Base-by-base conservation (phyloP, 2,888 invertebrate genomes). In the Drosophila rubida region DNA sequence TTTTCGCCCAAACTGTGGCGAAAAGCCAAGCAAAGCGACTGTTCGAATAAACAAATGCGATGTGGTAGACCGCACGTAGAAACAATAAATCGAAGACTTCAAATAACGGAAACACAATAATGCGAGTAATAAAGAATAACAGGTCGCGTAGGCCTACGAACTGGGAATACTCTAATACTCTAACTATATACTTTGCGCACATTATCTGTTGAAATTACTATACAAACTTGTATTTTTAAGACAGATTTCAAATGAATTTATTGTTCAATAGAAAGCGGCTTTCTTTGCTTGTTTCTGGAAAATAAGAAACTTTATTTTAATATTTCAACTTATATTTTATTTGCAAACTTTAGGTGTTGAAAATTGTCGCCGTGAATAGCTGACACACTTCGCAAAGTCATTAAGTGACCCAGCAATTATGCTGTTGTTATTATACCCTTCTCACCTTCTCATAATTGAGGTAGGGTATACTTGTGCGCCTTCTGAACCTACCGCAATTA, bases 401-500 rank as follows among this genome's bases (percentile, higher is more conserved):
- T 27, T 22, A 80, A 53, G 50, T 22, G 51, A 30, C 27, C 51
- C 16, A 27, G 11, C 19, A 19, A 19, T 39, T 27, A 41, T 41
- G n/a, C n/a, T 32, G 32, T 32, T 32, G 27, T 41, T 19, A 25
- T 19, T 11, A 53, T 53, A 53, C 51, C 41, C 27, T 9, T 19
- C 41, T 41, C 27, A 53, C 9, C 51, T 53, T 27, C 35, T 41
- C 39, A 25, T 30, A 41, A 22, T 19, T 41, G 27, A 7, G 4
- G 23, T 23, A 54, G 54, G 44, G 54, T 49, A 55, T 63, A 13
- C 16, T 37, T 37, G 14, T 13, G 5, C 35, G 25, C 48, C 30
- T 59, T 58, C 51, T 59, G 70, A 84, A 85, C 86, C 83, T 79
- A 87, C 82, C 77, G 32, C 86, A 84, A 87, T 73, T 71, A 77